phyloP scores from a whole-genome alignment of 2,888 invertebrate species.

The Lasioglossum malachurum region DNA sequence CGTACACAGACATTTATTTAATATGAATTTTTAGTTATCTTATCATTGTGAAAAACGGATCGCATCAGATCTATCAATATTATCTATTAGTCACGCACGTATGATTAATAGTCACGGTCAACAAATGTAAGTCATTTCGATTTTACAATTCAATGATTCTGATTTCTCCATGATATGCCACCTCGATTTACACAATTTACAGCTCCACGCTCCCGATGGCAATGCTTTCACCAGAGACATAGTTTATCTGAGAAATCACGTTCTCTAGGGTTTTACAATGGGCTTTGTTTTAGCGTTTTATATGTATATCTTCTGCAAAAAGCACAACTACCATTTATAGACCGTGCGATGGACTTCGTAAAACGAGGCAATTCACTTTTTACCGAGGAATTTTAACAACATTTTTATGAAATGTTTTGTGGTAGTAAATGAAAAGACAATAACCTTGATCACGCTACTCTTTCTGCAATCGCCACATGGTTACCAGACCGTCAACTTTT shows the following conservation, averaged over 20 bases:
- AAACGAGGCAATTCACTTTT: not conserved
- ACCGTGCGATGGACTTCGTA: no score
- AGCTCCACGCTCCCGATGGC: slow-evolving; percentile 10
- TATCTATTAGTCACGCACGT: not conserved
- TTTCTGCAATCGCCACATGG: not conserved
- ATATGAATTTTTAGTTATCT: not conserved
- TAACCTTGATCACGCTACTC: not conserved
- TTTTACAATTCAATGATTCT: not conserved
- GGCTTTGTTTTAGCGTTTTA: not conserved
- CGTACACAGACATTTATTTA: no score
- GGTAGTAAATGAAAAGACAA: not conserved
- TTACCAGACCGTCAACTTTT: slow-evolving; percentile 1
- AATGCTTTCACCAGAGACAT: slow-evolving; percentile 42
- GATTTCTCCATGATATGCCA: slow-evolving; percentile 17
- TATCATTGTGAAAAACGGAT: not conserved
- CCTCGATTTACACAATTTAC: slow-evolving; percentile 5
- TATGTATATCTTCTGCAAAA: not conserved
- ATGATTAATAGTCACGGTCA: not conserved
- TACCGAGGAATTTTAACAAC: not conserved
- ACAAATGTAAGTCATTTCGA: not conserved
- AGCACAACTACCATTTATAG: not conserved
- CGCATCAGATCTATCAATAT: not conserved
- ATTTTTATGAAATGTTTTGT: not conserved
- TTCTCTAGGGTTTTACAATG: slow-evolving; percentile 20
- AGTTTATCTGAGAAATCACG: slow-evolving; percentile 34